Conservation (phyloP, 2,113 vertebrate species). For the Reinhardtius hippoglossoides region DNA sequence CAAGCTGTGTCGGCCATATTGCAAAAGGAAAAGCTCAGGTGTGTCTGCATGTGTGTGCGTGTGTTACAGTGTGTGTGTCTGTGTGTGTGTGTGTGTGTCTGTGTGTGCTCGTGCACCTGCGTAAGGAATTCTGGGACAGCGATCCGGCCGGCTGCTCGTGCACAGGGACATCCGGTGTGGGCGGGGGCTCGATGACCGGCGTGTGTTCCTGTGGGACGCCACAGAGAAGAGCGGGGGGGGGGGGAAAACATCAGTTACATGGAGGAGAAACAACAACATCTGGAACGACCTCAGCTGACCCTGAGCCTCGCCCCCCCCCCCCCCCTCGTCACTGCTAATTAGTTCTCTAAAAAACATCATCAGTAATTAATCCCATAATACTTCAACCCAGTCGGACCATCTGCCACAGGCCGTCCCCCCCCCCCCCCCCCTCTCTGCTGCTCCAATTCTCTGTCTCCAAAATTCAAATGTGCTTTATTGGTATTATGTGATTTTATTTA, state of each 20-base stretch:
- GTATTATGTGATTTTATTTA: neutral
- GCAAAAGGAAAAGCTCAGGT: constrained; percentile 32
- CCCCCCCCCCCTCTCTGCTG: constrained; percentile 18
- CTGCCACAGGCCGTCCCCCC: constrained; percentile 58
- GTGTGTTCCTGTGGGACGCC: constrained; percentile 65
- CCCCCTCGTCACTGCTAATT: constrained; percentile 59
- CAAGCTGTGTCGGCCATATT: constrained; percentile 62
- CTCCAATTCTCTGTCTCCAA: neutral
- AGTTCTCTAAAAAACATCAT: constrained; percentile 64
- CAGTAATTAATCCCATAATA: constrained; percentile 79
- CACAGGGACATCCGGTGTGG: constrained; percentile 60
- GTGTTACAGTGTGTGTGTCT: no score
- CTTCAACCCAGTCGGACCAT: constrained; percentile 68
- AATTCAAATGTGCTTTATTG: constrained; percentile 13
- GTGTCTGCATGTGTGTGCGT: neutral
- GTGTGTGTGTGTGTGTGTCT: neutral
- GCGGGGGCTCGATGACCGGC: constrained; percentile 59
- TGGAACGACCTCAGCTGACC: constrained; percentile 21
- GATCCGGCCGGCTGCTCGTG: constrained; percentile 62
- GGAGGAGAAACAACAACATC: constrained; percentile 5
- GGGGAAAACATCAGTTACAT: no score
- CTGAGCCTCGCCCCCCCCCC: constrained; percentile 20
- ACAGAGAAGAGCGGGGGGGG: no score
- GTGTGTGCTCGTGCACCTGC: constrained; percentile 69
- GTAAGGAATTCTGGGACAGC: constrained; percentile 68